Evolutionary conservation across 2,797 vertebrate genomes (phyloP).

Genomic region (Tangara arthus): DNA sequence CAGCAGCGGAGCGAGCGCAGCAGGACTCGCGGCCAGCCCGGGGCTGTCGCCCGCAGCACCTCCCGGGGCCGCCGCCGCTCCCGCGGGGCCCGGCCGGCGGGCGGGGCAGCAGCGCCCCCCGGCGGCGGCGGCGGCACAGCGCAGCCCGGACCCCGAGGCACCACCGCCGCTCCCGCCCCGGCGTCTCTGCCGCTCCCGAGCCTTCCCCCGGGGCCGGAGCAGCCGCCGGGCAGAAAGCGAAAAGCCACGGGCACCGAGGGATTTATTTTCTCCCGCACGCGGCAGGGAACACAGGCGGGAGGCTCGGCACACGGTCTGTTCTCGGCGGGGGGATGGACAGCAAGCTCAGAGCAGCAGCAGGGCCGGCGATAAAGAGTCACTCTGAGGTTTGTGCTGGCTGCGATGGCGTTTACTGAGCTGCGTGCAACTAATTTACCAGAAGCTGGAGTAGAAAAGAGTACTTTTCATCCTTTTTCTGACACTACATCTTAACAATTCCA

Average conservation of each 20-base stretch:
- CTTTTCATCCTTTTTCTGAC: background rate
- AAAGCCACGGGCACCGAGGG: rapidly evolving
- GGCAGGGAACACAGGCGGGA: background rate
- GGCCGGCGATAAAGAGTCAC: no score
- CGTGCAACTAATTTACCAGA: background rate
- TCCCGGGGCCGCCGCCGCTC: no score
- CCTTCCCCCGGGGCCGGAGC: rapidly evolving
- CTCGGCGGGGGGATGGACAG: background rate
- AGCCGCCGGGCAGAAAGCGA: background rate
- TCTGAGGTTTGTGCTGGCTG: background rate
- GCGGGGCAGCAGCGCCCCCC: background rate
- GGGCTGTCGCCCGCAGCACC: rapidly evolving
- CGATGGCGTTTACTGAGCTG: background rate
- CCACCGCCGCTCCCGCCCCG: background rate
- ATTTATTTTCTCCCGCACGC: rapidly evolving
- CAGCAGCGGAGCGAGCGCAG: rapidly evolving
- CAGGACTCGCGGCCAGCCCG: rapidly evolving
- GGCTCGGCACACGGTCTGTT: rapidly evolving
- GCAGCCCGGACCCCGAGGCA: background rate
- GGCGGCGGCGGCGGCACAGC: background rate
- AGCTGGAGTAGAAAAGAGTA: background rate
- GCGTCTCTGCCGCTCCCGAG: rapidly evolving
- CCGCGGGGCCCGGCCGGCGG: background rate
- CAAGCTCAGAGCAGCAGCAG: background rate
- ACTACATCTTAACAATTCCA: background rate